Evolutionary conservation across 1,140 invertebrate genomes (phyloP), one percentile per base, ranked within the genome.

Genomic region (Drosophila erecta): DNA sequence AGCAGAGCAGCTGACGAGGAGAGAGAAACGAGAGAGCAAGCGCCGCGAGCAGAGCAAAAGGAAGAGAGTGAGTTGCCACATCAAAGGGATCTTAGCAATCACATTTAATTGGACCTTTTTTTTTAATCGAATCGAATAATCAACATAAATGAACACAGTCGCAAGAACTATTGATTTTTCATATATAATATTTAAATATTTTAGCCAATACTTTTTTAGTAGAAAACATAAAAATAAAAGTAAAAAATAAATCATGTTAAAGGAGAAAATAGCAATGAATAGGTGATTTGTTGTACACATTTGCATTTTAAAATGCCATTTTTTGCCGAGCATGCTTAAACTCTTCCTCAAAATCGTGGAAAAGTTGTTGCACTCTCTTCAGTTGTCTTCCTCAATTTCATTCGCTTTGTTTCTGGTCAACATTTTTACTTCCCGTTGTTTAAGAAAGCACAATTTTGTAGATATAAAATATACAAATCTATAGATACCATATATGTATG

Each of bases 381-480:
- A 35, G 38, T 38, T 43, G 6, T 37, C 17, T 58, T 56, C 15
- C 22, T 40, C 30, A 40, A 6, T 7, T 41, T 8, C 14, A 41
- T 41, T 40, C 10, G 12, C 20, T 59, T 72, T 50, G 53, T 71
- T 58, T 67, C 11, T 35, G 27, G 11, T 62, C 33, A 66, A 10
- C 30, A 46, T 33, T 69, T 69, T 47, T 4, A 56, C 50, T 70
- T 70, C 66, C 66, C 49, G 65, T 57, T 71, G 30, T 50, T 50
- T 2, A 49, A 8, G 14, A 66, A 53, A 44, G 51, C 50, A 71
- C 22, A 49, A 27, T 47, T 57, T 70, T 11, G 43, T 37, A 66
- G 51, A 35, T 12, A 11, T 57, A 17, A 17, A 70, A 11, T 57
- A 17, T 1, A 70, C 20, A 47, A 6, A 70, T 57, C n/a, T 15